Base-by-base conservation (phyloP, 1,140 invertebrate species). In the Gryon sp. region DNA sequence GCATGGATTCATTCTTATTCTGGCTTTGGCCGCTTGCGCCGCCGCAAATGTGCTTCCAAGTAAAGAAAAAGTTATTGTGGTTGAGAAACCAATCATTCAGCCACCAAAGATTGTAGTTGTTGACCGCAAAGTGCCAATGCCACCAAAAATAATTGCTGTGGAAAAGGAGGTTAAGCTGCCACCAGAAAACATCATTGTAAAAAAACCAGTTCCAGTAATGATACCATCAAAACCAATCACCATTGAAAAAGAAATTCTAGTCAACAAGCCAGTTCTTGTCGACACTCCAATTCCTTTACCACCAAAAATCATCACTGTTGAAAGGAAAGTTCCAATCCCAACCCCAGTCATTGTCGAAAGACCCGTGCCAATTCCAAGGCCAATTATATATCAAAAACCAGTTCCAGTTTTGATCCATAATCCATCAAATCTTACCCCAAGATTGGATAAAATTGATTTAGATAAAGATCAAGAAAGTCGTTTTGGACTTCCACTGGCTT, bases 1-100 rank as follows among this genome's bases (percentile, higher is more conserved):
- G 63, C 63, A 52, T 68, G 32, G 46, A 22, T 14, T 68, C 1
- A 16, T 68, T 11, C 22, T 55, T 30, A 8, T 68, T n/a, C 20
- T 69, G 7, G 43, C 50, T 12, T 16, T 69, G 32, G 53, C 19
- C n/a, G 19, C 14, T 6, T 40, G 41, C 18, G 53, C 65, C 24
- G 18, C 28, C 19, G 63, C 19, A 7, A 6, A 2, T 8, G 16
- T 18, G 11, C 32, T 15, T 20, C 15, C 41, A 38, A 1, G 1
- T 9, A 68, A 68, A 9, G 28, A 18, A 22, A 26, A 36, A 68
- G 40, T 57, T 8, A 8, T 69, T 2, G 41, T 59, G 14, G 63
- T 68, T 6, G 50, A 48, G 4, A 69, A 52, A 32, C 46, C 36
- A 6, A 38, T 70, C 6, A 14, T 24, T 14, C 9, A 41, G 12